Base-by-base conservation (phyloP, 2,113 vertebrate genomes). In the Hemibagrus wyckioides region DNA sequence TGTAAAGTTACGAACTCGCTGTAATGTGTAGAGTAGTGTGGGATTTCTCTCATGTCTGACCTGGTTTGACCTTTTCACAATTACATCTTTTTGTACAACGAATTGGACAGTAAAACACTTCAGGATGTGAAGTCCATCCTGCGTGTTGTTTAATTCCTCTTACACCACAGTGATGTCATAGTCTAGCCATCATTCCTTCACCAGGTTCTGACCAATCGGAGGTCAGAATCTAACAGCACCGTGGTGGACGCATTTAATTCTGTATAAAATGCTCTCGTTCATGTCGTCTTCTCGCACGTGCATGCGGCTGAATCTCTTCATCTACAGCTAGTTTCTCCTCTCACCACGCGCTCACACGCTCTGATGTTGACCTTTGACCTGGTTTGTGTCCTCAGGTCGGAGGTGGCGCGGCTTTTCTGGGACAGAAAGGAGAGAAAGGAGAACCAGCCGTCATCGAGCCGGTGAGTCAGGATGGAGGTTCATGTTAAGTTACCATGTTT, bases 381-480 rank as follows among this genome's bases (percentile, higher is more conserved):
- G 52, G 33, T 71, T 33, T 90, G 23, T 87, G 76, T 91, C 84
- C 76, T 86, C 93, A 99, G 97, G 94, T 98, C 79, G 95, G 95
- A 85, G 96, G 96, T 50, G 95, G 91, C 48, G 93, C 93, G 85
- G 96, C 94, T 39, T 92, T 89, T 85, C 95, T 96, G 9, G 97
- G 97, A 83, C 96, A 97, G 93, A 99, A 99, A 90, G 98, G 98
- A 85, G 96, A 99, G 87, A 99, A 99, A 86, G 98, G 98, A 75
- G 98, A 99, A 83, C 97, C 97, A 7, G 98, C 98, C 19, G 97
- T 99, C 41, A 97, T 99, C 67, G 98, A 99, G 93, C 98, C 98
- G 59, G 98, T 99, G 94, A 98, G 97, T 95, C 90, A 28, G 56
- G 36, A 25, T 44, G 41, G 54, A 39, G 61, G 0, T 30, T 8